phyloP scores from a whole-genome alignment of 2,113 vertebrate species.

The Nymphicus hollandicus region DNA sequence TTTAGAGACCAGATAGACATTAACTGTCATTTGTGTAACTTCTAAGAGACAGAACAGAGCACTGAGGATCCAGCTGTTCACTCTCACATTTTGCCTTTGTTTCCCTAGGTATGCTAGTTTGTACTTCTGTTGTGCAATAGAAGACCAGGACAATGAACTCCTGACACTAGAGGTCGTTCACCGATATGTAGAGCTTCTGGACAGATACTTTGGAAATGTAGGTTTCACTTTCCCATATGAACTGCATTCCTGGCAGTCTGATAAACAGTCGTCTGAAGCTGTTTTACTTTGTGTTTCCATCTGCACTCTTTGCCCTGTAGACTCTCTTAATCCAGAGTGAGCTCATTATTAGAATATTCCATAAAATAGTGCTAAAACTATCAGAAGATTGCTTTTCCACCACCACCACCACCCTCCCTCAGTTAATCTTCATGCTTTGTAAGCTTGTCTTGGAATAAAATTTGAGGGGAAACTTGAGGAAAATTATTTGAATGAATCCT shows the following conservation, averaged over 20 bases:
- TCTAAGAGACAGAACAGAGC: background rate
- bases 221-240: constrained; percentile 49
- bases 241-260: background rate
- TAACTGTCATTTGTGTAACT: background rate
- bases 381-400: background rate
- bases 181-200: constrained; percentile 90
- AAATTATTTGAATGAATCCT: background rate
- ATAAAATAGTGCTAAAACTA: background rate
- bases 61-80: background rate
- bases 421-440: background rate
- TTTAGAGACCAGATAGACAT: background rate
- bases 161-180: constrained; percentile 89
- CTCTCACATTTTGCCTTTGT: background rate
- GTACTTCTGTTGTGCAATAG: constrained; percentile 89
- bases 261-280: background rate
- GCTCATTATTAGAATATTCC: background rate
- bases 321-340: background rate
- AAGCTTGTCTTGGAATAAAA: background rate
- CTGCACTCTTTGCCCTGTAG: background rate
- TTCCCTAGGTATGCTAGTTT: constrained; percentile 88
- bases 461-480: background rate
- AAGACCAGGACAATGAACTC: constrained; percentile 89
- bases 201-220: constrained; percentile 96
- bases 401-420: accelerated
- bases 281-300: background rate